Evolutionary conservation across 2,113 vertebrate genomes (phyloP).

Genomic region (Neolamprologus ventralis): DNA sequence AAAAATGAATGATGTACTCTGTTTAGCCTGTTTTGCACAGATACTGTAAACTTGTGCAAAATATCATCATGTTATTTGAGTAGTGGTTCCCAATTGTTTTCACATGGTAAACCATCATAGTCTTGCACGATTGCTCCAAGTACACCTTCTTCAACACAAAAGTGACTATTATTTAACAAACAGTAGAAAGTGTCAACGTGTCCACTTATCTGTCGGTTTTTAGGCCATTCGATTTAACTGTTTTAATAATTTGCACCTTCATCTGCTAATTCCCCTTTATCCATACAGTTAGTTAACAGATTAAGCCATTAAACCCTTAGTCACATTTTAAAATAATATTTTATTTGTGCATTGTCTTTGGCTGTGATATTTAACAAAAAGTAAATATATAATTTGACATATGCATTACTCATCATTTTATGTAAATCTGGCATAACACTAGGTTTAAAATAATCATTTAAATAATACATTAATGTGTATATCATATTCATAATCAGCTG

Average conservation of each 20-base stretch:
- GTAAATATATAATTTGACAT: neutral
- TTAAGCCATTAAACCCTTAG: neutral
- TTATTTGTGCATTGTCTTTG: neutral
- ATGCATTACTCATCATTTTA: neutral
- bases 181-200: fast-evolving
- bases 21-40: constrained; percentile 7
- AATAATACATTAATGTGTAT: neutral
- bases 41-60: neutral
- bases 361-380: neutral
- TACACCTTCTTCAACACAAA: neutral
- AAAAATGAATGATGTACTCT: neutral
- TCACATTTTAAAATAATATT: neutral
- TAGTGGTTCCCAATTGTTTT: neutral
- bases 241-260: neutral
- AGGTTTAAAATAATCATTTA: neutral
- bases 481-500: neutral
- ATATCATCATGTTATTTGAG: neutral
- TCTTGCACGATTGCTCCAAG: neutral
- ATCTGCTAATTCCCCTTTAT: neutral
- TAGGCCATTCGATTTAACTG: neutral
- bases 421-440: neutral
- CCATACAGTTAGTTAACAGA: neutral
- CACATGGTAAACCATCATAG: neutral
- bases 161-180: neutral
- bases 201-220: neutral